Evolutionary conservation across 2,113 vertebrate species (phyloP).

Genomic region (Thinocorus orbignyianus): DNA sequence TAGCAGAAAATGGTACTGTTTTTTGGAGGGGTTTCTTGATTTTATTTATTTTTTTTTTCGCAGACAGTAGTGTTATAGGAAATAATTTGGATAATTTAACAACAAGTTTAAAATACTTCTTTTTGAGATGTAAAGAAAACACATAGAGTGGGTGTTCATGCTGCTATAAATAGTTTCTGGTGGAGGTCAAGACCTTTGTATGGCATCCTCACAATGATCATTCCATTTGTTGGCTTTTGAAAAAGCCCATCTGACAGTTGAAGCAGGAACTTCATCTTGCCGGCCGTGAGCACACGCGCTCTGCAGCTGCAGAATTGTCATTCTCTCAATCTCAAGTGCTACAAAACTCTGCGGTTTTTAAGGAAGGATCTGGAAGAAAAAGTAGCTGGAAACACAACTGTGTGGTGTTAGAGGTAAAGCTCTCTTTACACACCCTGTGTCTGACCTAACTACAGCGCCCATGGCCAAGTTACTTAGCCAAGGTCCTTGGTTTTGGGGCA

Average conservation of each 20-base stretch:
- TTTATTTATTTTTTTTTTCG: background rate
- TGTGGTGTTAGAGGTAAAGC: rapidly evolving
- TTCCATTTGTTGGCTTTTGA: background rate
- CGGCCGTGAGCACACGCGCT: background rate
- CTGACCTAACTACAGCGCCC: background rate
- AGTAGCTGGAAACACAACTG: background rate
- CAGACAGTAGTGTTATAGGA: background rate
- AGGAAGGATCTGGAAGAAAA: background rate
- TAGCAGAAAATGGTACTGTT: background rate
- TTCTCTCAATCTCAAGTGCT: background rate
- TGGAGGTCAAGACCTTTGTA: background rate
- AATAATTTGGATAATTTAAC: background rate
- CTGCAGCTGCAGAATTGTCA: background rate
- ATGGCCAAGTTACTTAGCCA: background rate
- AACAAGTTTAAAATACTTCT: background rate
- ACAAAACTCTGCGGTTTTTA: background rate
- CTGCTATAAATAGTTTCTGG: background rate
- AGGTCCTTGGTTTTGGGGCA: background rate
- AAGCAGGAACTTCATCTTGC: background rate
- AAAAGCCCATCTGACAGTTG: background rate
- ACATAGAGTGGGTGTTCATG: background rate
- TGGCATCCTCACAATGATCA: background rate
- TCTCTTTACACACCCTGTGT: background rate
- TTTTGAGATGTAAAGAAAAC: background rate
- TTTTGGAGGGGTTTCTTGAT: background rate